Conservation (phyloP, 2,113 vertebrate species). For the Xiphias gladius region DNA sequence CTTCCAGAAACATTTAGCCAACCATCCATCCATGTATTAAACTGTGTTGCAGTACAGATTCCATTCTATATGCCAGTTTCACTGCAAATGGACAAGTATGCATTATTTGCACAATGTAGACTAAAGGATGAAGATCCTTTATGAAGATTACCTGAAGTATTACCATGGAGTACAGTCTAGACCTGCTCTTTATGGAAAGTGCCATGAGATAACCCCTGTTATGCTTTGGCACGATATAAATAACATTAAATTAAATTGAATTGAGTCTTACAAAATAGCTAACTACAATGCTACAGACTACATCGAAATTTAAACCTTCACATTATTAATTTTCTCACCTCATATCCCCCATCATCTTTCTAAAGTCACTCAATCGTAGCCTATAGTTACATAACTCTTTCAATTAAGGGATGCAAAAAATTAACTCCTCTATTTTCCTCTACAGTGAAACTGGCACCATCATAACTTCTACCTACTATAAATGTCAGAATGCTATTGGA, state of each 20-base stretch:
- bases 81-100: not conserved
- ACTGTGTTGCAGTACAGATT: not conserved
- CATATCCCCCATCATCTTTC: not conserved
- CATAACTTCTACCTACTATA: not conserved
- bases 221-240: too few species aligned
- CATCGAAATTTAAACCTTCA: not conserved
- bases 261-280: not conserved
- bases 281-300: not conserved
- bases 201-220: too few species aligned
- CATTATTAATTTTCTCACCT: not conserved
- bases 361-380: not conserved
- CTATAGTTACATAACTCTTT: not conserved
- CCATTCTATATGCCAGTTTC: not conserved
- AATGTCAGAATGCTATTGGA: not conserved
- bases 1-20: conserved; percentile 11
- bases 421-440: not conserved
- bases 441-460: not conserved
- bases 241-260: too few species aligned
- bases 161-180: too few species aligned
- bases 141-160: not conserved
- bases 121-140: not conserved
- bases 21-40: conserved; percentile 9
- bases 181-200: too few species aligned
- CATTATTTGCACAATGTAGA: not conserved
- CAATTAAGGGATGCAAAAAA: not conserved